Conservation (phyloP, 2,797 vertebrate species). For the Amazona ochrocephala region DNA sequence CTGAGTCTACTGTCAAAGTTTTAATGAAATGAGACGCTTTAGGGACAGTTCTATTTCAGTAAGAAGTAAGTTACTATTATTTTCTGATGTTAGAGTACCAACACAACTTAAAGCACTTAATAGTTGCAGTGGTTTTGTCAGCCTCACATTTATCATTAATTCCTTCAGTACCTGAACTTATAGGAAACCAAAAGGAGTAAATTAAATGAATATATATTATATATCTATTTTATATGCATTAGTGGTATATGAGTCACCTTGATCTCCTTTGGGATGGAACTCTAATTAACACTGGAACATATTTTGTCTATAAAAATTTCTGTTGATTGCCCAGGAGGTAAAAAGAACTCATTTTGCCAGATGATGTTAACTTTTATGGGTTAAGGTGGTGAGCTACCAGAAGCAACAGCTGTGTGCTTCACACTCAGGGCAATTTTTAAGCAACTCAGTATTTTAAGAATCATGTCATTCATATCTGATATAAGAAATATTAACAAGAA, state of each 20-base stretch:
- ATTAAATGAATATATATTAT: not conserved
- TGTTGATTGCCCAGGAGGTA: conserved; percentile 45
- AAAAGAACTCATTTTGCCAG: conserved; percentile 6
- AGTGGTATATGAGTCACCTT: conserved; percentile 46
- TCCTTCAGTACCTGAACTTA: not conserved
- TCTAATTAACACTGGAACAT: conserved; percentile 58
- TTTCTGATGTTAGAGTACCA: not conserved
- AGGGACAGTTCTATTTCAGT: not conserved
- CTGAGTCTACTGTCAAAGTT: not conserved
- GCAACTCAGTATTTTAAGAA: conserved; percentile 14
- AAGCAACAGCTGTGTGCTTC: not conserved
- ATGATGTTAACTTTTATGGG: conserved; percentile 19
- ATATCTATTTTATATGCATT: not conserved
- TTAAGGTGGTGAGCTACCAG: not conserved
- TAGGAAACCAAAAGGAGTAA: conserved; percentile 15
- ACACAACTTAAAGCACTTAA: not conserved
- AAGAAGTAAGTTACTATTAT: not conserved
- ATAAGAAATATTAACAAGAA: not conserved
- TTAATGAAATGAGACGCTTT: not conserved
- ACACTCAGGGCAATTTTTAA: not conserved
- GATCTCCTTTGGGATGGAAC: conserved; percentile 39
- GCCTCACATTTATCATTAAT: not conserved
- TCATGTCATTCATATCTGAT: not conserved
- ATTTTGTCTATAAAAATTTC: conserved; percentile 49
- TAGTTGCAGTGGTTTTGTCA: not conserved